A percentile compares a stretch with the other conserved stretches of the same genome.
Conservation (phyloP, 2,113 vertebrate genomes). For the Natator depressus region DNA sequence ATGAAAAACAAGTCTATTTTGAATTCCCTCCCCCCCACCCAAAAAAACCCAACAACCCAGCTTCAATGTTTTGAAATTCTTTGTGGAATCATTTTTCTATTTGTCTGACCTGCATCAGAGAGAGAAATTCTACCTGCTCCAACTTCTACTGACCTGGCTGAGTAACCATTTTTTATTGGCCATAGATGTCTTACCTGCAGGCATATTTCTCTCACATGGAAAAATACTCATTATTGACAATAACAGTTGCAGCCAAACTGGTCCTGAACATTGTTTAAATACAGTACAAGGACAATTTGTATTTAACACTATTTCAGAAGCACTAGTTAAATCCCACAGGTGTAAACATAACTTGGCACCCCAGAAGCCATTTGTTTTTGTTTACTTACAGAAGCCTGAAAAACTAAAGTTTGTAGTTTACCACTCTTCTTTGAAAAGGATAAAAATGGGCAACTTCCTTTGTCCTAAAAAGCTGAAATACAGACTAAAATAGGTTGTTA, state of each 20-base stretch:
- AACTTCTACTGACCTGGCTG: not conserved
- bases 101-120: not conserved
- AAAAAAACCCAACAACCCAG: not conserved
- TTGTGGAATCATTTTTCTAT: not conserved
- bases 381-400: not conserved
- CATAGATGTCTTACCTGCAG: not conserved
- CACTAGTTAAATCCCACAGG: not conserved
- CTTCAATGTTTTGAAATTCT: not conserved
- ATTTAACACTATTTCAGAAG: not conserved
- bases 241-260: not conserved
- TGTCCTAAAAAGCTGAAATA: not conserved
- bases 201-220: too few relatives aligned
- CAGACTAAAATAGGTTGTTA: not conserved
- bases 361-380: too few relatives aligned
- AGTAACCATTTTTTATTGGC: not conserved
- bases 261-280: not conserved
- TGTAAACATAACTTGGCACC: not conserved
- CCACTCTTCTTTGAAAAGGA: not conserved
- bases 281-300: not conserved
- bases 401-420: not conserved
- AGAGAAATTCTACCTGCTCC: not conserved
- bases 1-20: not conserved
- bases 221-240: not conserved
- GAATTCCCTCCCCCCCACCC: not conserved
- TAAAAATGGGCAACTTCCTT: not conserved